Evolutionary conservation across 2,113 vertebrate genomes (phyloP).

Genomic region (Pagrus major): DNA sequence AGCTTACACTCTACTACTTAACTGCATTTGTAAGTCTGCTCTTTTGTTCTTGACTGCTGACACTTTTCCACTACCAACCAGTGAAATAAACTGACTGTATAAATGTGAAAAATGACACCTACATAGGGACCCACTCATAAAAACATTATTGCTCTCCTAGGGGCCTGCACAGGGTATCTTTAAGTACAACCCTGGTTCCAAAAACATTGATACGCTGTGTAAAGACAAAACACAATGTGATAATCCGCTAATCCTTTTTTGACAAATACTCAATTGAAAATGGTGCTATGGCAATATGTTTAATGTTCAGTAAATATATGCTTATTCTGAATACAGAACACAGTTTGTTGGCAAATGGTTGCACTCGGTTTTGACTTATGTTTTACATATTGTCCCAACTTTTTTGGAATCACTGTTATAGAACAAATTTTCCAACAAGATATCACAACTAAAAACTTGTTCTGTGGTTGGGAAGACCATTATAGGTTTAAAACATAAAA

Average conservation of each 20-base stretch:
- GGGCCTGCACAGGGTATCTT: not conserved
- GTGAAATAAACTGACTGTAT: not conserved
- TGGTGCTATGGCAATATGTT: too few species aligned
- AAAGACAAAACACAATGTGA: too few species aligned
- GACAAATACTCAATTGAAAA: too few species aligned
- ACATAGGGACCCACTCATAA: not conserved
- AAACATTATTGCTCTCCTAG: not conserved
- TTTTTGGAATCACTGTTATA: too few species aligned
- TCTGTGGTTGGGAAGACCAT: not conserved
- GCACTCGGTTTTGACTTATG: too few species aligned
- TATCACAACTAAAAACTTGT: not conserved
- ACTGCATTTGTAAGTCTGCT: not conserved
- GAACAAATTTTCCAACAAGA: not conserved
- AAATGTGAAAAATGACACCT: not conserved
- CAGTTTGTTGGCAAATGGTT: too few species aligned
- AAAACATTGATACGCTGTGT: too few species aligned
- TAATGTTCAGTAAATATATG: too few species aligned
- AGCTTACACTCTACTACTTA: too few species aligned
- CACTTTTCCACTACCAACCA: not conserved
- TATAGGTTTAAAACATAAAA: not conserved
- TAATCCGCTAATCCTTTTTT: too few species aligned
- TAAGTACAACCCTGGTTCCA: not conserved
- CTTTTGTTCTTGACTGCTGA: not conserved
- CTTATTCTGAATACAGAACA: too few species aligned
- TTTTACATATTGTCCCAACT: too few species aligned